phyloP scores from a whole-genome alignment of 2,888 invertebrate genomes.

The Meandrusa payeni region DNA sequence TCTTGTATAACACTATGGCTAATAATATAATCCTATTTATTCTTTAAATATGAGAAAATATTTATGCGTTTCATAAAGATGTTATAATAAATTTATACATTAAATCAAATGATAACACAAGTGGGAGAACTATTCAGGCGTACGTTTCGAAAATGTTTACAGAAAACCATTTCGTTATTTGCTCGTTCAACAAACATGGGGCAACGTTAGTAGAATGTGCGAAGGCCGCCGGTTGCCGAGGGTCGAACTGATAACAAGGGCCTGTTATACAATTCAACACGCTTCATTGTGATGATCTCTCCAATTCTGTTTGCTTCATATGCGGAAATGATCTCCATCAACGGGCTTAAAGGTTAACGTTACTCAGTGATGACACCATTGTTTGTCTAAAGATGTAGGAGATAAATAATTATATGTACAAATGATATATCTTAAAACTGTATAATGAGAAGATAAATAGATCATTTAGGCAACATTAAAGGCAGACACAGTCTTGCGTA shows the following conservation, averaged over 20 bases:
- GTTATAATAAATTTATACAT: no score
- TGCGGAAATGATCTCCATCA: slow-evolving; percentile 5
- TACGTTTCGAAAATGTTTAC: slow-evolving; percentile 12
- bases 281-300: slow-evolving; percentile 10
- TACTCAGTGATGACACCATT: background rate
- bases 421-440: no score
- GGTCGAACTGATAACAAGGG: slow-evolving; percentile 49
- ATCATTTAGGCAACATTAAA: no score
- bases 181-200: slow-evolving; percentile 24
- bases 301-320: slow-evolving; percentile 6
- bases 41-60: no score
- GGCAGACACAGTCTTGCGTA: no score
- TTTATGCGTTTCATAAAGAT: no score
- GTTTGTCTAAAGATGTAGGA: background rate
- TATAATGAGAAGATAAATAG: no score
- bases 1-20: no score
- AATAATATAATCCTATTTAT: no score
- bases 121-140: no score
- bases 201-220: slow-evolving; percentile 51
- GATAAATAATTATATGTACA: no score
- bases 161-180: slow-evolving; percentile 17
- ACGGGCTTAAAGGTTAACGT: slow-evolving; percentile 12
- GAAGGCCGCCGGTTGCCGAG: slow-evolving; percentile 48
- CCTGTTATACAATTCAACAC: slow-evolving; percentile 31
- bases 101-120: no score